A percentile compares a stretch with the other conserved stretches of the same genome.
Conservation (phyloP, 2,797 vertebrate genomes). For the Loriculus beryllinus region DNA sequence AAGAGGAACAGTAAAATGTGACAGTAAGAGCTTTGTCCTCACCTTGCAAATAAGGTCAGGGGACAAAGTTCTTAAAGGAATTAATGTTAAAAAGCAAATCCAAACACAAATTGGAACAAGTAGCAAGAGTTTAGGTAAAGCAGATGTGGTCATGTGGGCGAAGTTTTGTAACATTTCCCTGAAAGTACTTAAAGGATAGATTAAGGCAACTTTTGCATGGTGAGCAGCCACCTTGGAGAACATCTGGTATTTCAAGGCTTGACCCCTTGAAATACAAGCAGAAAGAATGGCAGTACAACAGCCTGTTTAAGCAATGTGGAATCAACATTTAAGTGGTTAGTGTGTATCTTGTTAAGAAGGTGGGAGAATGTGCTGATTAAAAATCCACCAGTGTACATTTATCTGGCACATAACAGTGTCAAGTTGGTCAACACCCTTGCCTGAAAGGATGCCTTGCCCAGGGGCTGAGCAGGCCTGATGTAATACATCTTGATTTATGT, state of each 20-base stretch:
- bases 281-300: background rate
- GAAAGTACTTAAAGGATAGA: background rate
- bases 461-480: accelerated
- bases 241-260: background rate
- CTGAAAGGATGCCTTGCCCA: background rate
- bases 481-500: background rate
- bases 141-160: background rate
- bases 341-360: background rate
- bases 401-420: background rate
- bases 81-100: slow-evolving; percentile 23
- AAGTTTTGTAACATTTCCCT: background rate
- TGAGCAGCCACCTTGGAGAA: background rate
- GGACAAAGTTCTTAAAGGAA: background rate
- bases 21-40: background rate
- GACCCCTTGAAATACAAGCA: background rate
- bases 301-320: background rate
- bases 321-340: background rate
- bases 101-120: background rate
- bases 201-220: background rate
- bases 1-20: background rate
- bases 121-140: background rate
- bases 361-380: background rate
- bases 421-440: background rate
- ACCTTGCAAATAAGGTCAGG: background rate
- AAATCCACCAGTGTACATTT: background rate